phyloP scores from a whole-genome alignment of 1,140 invertebrate genomes.

The Brachystomella parvula region DNA sequence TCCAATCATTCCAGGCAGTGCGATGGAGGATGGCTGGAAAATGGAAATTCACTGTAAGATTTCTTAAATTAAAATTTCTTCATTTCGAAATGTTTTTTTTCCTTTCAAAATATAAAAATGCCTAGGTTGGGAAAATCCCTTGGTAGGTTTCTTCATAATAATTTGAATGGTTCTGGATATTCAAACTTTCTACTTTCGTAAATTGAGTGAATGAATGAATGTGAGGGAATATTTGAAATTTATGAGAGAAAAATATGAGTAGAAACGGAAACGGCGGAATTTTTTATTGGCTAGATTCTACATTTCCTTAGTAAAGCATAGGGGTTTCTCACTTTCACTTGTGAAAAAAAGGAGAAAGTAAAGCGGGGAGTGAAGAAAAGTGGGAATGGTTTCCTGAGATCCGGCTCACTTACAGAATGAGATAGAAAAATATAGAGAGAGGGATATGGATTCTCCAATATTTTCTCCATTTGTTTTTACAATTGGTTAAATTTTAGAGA shows the following conservation, averaged over 20 bases:
- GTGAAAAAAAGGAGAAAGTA: not conserved
- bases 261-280: not conserved
- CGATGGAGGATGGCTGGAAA: slow-evolving; percentile 70
- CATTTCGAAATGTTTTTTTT: not conserved
- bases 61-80: slow-evolving; percentile 1
- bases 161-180: not conserved
- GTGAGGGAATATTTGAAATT: not conserved
- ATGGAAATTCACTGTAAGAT: slow-evolving; percentile 80
- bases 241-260: not conserved
- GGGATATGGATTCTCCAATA: not conserved
- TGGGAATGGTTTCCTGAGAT: too few relatives aligned
- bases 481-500: slow-evolving; percentile 9
- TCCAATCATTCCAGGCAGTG: slow-evolving; percentile 60
- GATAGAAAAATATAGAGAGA: too few relatives aligned
- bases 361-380: too few relatives aligned
- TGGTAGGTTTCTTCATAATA: too few relatives aligned
- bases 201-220: slow-evolving; percentile 1
- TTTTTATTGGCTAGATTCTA: not conserved
- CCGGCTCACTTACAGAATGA: too few relatives aligned
- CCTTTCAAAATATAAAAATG: not conserved
- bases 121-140: too few relatives aligned
- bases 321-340: not conserved
- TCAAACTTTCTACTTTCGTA: slow-evolving; percentile 27
- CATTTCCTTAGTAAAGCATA: not conserved
- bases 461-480: slow-evolving; percentile 7